A percentile compares a stretch with the other conserved stretches of the same genome.
Evolutionary conservation across 1,140 invertebrate species (phyloP).

Genomic region (Agrilus planipennis): DNA sequence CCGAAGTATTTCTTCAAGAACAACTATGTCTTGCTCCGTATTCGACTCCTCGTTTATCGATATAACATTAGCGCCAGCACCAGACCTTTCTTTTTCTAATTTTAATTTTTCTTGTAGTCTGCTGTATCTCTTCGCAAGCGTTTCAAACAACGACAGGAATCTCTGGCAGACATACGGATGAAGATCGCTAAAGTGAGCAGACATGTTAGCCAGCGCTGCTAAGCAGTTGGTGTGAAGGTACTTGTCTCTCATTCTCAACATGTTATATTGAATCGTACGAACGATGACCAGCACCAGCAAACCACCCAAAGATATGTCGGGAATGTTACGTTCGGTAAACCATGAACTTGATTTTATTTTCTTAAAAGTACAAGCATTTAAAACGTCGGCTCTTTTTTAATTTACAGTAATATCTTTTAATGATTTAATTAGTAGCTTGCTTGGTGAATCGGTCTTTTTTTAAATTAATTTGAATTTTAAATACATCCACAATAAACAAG

Average conservation of each 20-base stretch:
- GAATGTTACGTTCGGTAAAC: conserved; percentile 83
- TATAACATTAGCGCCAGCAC: conserved; percentile 29
- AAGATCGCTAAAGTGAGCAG: conserved; percentile 81
- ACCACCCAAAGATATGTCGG: conserved; percentile 91
- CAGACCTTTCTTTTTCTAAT: conserved; percentile 28
- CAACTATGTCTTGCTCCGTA: conserved; percentile 76
- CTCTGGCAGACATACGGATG: conserved; percentile 95
- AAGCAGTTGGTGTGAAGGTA: conserved; percentile 95
- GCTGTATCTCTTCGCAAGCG: conserved; percentile 64
- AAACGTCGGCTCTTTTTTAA: too few species aligned
- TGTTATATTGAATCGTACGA: conserved; percentile 95
- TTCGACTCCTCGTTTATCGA: conserved; percentile 28
- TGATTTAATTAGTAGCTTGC: too few species aligned
- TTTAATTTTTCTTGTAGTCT: conserved; percentile 18
- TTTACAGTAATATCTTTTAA: too few species aligned
- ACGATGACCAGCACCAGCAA: conserved; percentile 90
- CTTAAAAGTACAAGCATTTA: too few species aligned
- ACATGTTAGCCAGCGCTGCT: conserved; percentile 97
- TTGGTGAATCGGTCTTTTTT: too few species aligned
- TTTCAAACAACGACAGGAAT: conserved; percentile 78
- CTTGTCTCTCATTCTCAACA: conserved; percentile 92
- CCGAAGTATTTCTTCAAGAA: conserved; percentile 92
- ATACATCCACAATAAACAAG: too few species aligned
- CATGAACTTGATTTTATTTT: conserved; percentile 77
- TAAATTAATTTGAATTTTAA: too few species aligned